phyloP scores from a whole-genome alignment of 2,113 vertebrate species.

The Cacatua alba region DNA sequence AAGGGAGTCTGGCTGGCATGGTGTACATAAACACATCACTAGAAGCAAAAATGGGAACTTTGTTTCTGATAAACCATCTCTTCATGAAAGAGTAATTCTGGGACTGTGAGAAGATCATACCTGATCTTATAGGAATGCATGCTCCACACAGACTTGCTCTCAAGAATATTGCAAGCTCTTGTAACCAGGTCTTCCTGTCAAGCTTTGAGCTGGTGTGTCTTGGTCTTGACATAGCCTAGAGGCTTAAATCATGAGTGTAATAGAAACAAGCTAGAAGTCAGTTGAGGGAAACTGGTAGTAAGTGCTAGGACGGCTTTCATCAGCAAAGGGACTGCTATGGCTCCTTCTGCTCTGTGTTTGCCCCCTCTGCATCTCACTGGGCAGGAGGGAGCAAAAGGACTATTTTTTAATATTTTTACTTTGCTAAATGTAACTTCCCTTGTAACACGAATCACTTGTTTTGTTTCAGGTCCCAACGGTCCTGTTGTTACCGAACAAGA shows the following conservation, averaged over 20 bases:
- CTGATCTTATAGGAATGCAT: neutral
- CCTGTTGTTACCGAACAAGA: conserved; percentile 58
- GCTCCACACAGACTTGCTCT: neutral
- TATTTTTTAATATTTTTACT: neutral
- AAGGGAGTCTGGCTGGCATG: fast-evolving
- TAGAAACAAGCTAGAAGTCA: neutral
- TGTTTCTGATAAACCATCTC: neutral
- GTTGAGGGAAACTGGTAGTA: fast-evolving
- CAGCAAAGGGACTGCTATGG: neutral
- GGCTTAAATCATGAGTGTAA: neutral
- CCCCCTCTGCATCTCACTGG: fast-evolving
- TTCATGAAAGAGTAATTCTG: neutral
- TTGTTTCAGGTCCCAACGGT: conserved; percentile 26
- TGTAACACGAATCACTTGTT: neutral
- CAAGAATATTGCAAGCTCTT: neutral
- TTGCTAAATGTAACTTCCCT: neutral
- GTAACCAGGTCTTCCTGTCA: neutral
- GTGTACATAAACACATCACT: fast-evolving
- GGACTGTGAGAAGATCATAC: neutral
- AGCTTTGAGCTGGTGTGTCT: neutral
- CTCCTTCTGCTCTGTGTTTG: neutral
- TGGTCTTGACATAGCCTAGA: neutral
- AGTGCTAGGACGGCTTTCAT: neutral
- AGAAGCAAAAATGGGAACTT: neutral
- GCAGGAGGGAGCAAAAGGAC: neutral